A percentile compares a stretch with the other conserved stretches of the same genome.
These are phyloP conservation scores for Alloscopus bannaensis DNA, from an alignment of 2,888 invertebrate species.

Conservation along the genomic window DNA sequence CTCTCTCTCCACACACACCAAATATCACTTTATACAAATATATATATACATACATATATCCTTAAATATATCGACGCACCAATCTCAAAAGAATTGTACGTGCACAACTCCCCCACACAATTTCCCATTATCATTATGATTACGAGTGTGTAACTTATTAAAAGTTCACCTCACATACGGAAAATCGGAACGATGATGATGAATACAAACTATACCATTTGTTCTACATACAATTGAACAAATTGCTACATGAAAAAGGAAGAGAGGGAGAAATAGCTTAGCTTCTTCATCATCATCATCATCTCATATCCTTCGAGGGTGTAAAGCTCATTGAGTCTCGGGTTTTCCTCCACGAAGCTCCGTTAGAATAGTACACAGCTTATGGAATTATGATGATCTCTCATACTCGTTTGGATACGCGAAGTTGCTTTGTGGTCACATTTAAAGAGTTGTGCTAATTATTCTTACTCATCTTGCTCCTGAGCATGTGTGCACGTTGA, in stretches of 20 bases:
- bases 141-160: conserved; percentile 64
- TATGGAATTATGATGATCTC: no score
- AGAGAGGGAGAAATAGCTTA: conserved; percentile 2
- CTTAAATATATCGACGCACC: no score
- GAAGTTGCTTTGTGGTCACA: conserved; percentile 6
- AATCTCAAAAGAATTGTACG: conserved; percentile 15
- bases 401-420: no score
- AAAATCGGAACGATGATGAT: conserved; percentile 35
- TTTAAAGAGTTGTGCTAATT: not conserved
- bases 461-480: not conserved
- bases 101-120: conserved; percentile 47
- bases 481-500: no score
- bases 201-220: conserved; percentile 58
- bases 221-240: conserved; percentile 27
- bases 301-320: no score
- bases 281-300: conserved; percentile 9
- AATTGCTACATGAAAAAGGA: conserved; percentile 36
- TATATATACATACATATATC: no score
- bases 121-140: conserved; percentile 53
- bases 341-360: no score
- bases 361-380: no score
- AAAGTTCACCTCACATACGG: conserved; percentile 60
- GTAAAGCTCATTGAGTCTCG: no score
- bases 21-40: no score
- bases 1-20: no score